A percentile compares a stretch with the other conserved stretches of the same genome.
These are phyloP conservation scores for Cecidostiba fungosa DNA, from an alignment of 2,888 invertebrate species.

Conservation along the genomic window DNA sequence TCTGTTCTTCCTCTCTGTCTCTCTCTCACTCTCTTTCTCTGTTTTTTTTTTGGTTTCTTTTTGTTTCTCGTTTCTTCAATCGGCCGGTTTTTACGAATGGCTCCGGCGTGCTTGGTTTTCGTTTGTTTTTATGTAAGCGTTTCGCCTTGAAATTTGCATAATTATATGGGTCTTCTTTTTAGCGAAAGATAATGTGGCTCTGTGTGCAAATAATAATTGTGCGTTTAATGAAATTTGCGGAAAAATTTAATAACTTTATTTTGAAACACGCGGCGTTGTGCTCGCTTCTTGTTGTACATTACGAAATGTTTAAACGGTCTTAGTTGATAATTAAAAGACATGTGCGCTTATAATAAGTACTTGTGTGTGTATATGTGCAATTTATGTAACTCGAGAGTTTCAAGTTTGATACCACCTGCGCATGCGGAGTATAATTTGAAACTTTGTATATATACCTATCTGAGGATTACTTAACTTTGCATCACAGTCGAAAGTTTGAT, in stretches of 20 bases:
- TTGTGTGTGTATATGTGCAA: neutral
- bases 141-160: slow-evolving; percentile 18
- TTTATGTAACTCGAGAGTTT: slow-evolving; percentile 7
- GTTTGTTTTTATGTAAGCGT: slow-evolving; percentile 2
- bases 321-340: slow-evolving; percentile 9
- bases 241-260: neutral
- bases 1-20: neutral
- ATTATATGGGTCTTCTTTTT: neutral
- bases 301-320: slow-evolving; percentile 20
- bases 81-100: neutral
- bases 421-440: neutral
- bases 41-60: neutral
- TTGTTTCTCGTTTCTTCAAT: neutral
- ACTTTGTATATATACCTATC: slow-evolving; percentile 13
- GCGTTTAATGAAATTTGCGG: neutral
- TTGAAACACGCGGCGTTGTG: neutral
- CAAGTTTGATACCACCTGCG: slow-evolving; percentile 13
- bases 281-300: neutral
- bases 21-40: neutral
- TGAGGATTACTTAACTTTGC: neutral
- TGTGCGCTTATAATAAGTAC: slow-evolving; percentile 2
- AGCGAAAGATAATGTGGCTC: neutral
- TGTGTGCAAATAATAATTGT: slow-evolving; percentile 5
- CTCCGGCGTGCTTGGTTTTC: neutral
- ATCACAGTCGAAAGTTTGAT: neutral